Percentiles rank a stretch among this genome's conserved stretches.
Conservation (phyloP, 2,888 invertebrate genomes). For the Eupithecia insigniata region DNA sequence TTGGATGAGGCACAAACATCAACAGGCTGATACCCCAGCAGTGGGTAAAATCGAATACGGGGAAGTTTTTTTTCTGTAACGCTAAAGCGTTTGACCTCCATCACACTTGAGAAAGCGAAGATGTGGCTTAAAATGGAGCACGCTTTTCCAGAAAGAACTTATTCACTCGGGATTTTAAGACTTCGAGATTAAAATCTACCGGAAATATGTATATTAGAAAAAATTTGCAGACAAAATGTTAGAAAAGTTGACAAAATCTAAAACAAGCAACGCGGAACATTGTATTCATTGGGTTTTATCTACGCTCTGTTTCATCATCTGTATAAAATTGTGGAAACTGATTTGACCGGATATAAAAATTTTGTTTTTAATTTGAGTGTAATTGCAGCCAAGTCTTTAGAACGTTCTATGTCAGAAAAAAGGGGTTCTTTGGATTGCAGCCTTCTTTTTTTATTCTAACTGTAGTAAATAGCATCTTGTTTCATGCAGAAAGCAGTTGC, state of each 20-base stretch:
- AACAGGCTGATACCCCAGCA: no score
- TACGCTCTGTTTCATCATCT: slow-evolving; percentile 44
- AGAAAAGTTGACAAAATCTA: slow-evolving; percentile 8
- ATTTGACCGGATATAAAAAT: slow-evolving; percentile 13
- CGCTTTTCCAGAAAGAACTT: no score
- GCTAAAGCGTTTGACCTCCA: no score
- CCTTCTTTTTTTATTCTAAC: not conserved
- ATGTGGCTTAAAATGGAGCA: no score
- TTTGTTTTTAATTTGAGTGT: not conserved
- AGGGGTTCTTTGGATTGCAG: not conserved
- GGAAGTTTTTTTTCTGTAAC: no score
- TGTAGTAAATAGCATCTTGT: not conserved
- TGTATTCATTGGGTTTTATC: slow-evolving; percentile 43
- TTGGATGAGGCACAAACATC: no score
- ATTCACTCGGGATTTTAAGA: no score
- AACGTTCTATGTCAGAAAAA: not conserved
- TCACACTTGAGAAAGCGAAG: no score
- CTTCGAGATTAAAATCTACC: no score
- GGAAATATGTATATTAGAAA: not conserved
- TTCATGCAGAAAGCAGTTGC: not conserved
- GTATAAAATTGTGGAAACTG: slow-evolving; percentile 22
- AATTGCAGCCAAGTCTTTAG: not conserved
- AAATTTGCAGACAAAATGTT: not conserved
- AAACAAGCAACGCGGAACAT: slow-evolving; percentile 45
- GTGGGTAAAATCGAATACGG: no score